These are phyloP conservation scores for Cremastinae sp. DNA, from an alignment of 2,888 invertebrate genomes.

Conservation along the genomic window DNA sequence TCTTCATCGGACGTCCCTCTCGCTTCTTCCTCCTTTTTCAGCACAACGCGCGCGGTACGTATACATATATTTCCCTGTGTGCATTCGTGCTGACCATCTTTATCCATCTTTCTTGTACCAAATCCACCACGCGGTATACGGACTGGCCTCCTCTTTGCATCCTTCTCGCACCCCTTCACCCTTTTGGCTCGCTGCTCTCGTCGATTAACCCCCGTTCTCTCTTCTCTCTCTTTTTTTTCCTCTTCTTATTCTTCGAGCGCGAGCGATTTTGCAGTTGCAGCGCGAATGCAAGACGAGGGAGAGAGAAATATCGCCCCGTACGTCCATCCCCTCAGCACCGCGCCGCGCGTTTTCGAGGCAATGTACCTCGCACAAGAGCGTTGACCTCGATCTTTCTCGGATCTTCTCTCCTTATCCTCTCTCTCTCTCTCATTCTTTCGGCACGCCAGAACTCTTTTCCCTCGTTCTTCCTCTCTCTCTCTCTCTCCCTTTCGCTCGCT, in stretches of 20 bases:
- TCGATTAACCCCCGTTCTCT: constrained; percentile 59
- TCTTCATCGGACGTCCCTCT: constrained; percentile 21
- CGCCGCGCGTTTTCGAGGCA: constrained; percentile 72
- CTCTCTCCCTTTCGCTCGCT: constrained; percentile 38
- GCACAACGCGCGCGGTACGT: constrained; percentile 16
- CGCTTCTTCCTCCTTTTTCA: constrained; percentile 39
- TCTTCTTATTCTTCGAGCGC: constrained; percentile 37
- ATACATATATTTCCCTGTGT: constrained; percentile 39
- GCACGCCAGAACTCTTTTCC: too few species aligned
- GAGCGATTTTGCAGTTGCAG: constrained; percentile 39
- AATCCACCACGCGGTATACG: constrained; percentile 1
- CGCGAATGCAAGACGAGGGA: constrained; percentile 54
- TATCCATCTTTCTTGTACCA: constrained; percentile 54
- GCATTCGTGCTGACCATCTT: constrained; percentile 32
- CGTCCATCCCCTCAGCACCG: constrained; percentile 64
- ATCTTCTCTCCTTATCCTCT: constrained; percentile 45
- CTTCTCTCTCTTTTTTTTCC: constrained; percentile 38
- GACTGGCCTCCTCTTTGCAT: constrained; percentile 20
- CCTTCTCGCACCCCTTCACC: constrained; percentile 44
- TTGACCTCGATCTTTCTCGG: constrained; percentile 72
- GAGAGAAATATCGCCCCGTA: constrained; percentile 44
- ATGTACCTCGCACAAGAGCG: constrained; percentile 76
- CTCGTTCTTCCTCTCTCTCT: constrained; percentile 22
- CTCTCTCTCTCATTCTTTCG: constrained; percentile 36
- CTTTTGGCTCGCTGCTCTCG: constrained; percentile 57